Evolutionary conservation across 2,888 invertebrate genomes (phyloP).

Genomic region (Diachrysia chrysitis): DNA sequence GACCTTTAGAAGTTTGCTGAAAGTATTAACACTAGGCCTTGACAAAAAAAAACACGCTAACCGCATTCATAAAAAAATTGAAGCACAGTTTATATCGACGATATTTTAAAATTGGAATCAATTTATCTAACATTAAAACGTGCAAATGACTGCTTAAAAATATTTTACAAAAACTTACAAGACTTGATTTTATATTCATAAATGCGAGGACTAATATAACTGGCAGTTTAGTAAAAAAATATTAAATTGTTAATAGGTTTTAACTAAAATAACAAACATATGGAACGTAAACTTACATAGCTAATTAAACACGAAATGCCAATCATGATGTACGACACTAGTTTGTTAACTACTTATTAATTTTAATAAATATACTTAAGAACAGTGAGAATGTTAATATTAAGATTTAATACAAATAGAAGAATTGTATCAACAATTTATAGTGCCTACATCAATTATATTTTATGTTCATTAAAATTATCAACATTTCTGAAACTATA

Average conservation of each 20-base stretch:
- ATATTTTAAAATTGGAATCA: slow-evolving; percentile 12
- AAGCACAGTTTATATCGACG: background rate
- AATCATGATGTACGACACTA: slow-evolving; percentile 84
- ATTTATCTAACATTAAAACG: slow-evolving; percentile 10
- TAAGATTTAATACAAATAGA: slow-evolving; percentile 24
- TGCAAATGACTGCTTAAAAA: slow-evolving; percentile 52
- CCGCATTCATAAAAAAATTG: background rate
- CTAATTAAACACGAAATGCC: slow-evolving; percentile 81
- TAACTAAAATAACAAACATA: slow-evolving; percentile 67
- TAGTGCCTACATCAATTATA: slow-evolving; percentile 44
- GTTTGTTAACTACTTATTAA: slow-evolving; percentile 59
- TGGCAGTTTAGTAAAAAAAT: slow-evolving; percentile 77
- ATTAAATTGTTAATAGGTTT: slow-evolving; percentile 64
- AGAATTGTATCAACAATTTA: slow-evolving; percentile 20
- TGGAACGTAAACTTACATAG: slow-evolving; percentile 76
- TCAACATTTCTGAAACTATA: slow-evolving; percentile 49
- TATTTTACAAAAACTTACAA: slow-evolving; percentile 61
- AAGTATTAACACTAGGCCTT: background rate
- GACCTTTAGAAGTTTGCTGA: background rate
- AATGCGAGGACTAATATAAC: slow-evolving; percentile 85
- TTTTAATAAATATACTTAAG: slow-evolving; percentile 70
- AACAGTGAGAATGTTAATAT: slow-evolving; percentile 65
- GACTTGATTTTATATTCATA: slow-evolving; percentile 64
- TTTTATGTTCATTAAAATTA: slow-evolving; percentile 40
- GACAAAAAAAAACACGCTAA: background rate